Conservation (phyloP, 2,888 invertebrate species). For the Listrodromus nycthemerus region DNA sequence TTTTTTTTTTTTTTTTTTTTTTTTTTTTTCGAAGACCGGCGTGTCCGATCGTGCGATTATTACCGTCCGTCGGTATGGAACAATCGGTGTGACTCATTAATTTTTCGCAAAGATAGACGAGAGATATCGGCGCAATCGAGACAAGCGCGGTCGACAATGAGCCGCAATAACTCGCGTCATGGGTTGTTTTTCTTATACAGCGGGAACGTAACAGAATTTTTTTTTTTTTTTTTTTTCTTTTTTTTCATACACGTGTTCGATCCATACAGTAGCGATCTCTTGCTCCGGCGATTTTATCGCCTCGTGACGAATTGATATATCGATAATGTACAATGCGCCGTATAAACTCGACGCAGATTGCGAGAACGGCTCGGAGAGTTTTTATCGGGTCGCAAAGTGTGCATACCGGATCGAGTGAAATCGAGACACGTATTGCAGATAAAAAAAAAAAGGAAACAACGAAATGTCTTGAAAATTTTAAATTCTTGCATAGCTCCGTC, state of each 20-base stretch:
- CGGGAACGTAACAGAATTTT: not conserved
- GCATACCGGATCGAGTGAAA: not conserved
- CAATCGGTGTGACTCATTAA: constrained; percentile 24
- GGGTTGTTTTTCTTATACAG: not conserved
- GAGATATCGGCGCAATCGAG: not conserved
- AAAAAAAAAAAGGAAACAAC: too few species aligned
- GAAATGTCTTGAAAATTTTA: too few species aligned
- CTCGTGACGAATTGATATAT: constrained; percentile 54
- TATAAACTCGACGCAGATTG: not conserved
- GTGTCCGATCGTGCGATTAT: not conserved
- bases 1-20: not conserved
- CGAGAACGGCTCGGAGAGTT: not conserved
- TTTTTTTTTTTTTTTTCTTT: not conserved
- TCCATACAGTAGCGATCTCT: constrained; percentile 1
- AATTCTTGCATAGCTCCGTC: too few species aligned
- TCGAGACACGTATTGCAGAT: too few species aligned
- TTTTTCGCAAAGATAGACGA: constrained; percentile 5
- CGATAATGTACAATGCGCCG: constrained; percentile 48
- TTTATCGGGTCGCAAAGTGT: not conserved
- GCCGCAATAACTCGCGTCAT: not conserved
- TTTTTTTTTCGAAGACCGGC: not conserved
- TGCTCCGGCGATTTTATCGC: constrained; percentile 1
- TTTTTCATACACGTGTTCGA: not conserved
- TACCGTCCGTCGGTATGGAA: not conserved
- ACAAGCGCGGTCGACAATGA: not conserved